A percentile compares a stretch with the other conserved stretches of the same genome.
Evolutionary conservation across 2,797 vertebrate species (phyloP).

Genomic region (Peromyscus attwateri): DNA sequence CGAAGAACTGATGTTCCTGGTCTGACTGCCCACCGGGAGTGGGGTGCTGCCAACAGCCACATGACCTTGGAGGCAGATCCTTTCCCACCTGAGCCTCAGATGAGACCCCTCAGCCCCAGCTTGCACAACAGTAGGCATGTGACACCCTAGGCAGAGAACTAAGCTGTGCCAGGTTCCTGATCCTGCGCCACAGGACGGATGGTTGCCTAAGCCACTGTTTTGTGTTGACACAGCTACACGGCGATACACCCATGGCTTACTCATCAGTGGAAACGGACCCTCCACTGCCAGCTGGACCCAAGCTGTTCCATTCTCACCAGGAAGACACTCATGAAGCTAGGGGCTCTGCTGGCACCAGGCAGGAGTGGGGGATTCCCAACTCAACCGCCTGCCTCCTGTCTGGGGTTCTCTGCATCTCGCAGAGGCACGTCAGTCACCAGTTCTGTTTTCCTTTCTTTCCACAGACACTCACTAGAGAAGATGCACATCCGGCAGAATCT

Average conservation of each 20-base stretch:
- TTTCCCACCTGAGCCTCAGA: neutral
- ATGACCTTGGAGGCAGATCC: neutral
- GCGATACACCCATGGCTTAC: neutral
- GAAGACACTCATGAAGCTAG: neutral
- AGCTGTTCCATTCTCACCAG: neutral
- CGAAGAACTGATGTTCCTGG: neutral
- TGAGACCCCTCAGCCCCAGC: neutral
- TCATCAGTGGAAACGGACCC: neutral
- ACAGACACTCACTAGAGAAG: neutral
- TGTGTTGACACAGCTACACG: accelerated
- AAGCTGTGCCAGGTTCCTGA: neutral
- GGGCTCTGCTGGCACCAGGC: accelerated
- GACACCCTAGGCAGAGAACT: neutral
- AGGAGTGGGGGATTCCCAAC: neutral
- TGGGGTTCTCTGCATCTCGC: accelerated
- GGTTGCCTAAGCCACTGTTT: neutral
- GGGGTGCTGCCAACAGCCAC: neutral
- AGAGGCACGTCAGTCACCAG: neutral
- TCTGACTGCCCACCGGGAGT: neutral
- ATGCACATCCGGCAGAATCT: accelerated
- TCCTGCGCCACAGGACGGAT: neutral
- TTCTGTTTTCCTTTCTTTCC: neutral
- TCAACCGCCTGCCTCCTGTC: accelerated
- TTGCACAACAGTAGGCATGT: neutral
- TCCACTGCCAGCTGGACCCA: too few species aligned